phyloP scores from a whole-genome alignment of 2,888 invertebrate species.

The Venustoraphidia nigricollis region DNA sequence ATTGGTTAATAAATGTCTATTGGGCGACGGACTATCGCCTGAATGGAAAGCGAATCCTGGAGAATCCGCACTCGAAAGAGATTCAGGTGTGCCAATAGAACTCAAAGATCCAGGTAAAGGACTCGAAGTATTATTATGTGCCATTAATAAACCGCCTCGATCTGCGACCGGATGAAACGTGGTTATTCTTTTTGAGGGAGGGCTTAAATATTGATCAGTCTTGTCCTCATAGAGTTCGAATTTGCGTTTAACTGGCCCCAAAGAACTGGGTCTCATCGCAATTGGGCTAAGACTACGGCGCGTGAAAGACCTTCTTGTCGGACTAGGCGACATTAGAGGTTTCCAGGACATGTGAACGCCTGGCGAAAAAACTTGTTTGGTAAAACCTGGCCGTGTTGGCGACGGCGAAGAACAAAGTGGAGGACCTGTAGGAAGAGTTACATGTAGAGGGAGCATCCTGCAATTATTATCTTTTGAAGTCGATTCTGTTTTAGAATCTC shows the following conservation, averaged over 20 bases:
- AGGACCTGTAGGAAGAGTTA: conserved; percentile 33
- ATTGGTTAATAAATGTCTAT: conserved; percentile 22
- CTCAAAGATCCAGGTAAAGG: conserved; percentile 36
- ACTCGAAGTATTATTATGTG: conserved; percentile 25
- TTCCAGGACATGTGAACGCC: conserved; percentile 29
- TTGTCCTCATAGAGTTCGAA: conserved; percentile 42
- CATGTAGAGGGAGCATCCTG: conserved; percentile 28
- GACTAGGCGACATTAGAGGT: conserved; percentile 59
- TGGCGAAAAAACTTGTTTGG: conserved; percentile 36
- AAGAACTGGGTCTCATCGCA: conserved; percentile 59
- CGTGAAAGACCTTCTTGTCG: conserved; percentile 67
- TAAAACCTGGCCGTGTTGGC: conserved; percentile 33
- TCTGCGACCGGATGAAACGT: conserved; percentile 21
- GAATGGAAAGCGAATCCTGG: conserved; percentile 37
- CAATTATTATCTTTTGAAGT: conserved; percentile 34
- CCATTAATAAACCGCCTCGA: conserved; percentile 26
- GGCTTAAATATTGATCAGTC: conserved; percentile 23
- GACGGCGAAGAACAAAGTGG: conserved; percentile 43
- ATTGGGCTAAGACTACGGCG: conserved; percentile 81
- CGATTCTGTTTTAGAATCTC: conserved; percentile 24
- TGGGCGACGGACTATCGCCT: conserved; percentile 38
- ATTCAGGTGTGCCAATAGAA: conserved; percentile 43
- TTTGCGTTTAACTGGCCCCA: conserved; percentile 55
- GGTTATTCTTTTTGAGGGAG: conserved; percentile 28
- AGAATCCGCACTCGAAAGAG: conserved; percentile 42